Evolutionary conservation across 2,888 invertebrate genomes (phyloP), one percentile per base, ranked within the genome.

Genomic region (Hydrotaea diabolus): DNA sequence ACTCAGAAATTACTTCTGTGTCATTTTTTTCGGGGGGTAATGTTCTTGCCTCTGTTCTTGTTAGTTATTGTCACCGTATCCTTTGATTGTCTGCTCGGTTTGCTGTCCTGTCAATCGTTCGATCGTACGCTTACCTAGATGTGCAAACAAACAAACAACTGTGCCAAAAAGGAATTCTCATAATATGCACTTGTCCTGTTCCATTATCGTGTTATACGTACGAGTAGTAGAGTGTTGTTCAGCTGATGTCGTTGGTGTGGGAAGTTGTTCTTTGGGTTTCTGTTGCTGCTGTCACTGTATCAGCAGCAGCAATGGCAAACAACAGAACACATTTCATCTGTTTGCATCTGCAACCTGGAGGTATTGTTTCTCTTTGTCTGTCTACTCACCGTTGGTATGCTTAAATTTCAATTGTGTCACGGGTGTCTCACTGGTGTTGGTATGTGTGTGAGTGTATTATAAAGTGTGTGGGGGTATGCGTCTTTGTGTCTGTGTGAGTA

Each of bases 91-190:
- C 73, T 66, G 76, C 8, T 69, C 55, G 17, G 55, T 80, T 77
- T 77, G 49, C 13, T 5, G 76, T 80, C 83, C 77, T 83, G 77
- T 73, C 83, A 80, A 79, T 79, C 72, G 36, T 74, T 74, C 8
- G 39, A 3, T 31, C 31, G 13, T 39, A 39, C 9, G 31, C 39
- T 39, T 1, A 11, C 39, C 39, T 39, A 8, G 11, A 39, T 39
- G 39, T 4, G 13, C 39, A 39, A 13, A 39, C 1, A 39, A 8
- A 8, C 36, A 36, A 36, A 36, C 36, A 36, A 5, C 73, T 83
- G 23, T 72, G 76, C 79, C n/a, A 72, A 83, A n/a, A 83, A 83
- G 71, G 80, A 71, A 80, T 80, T 80, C 62, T 77, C 64, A 66
- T 59, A 76, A 83, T 76, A 76, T 76, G 36, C 62, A 74, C 76